A percentile compares a stretch with the other conserved stretches of the same genome.
phyloP scores from a whole-genome alignment of 2,888 invertebrate genomes.

The Linnaemya tessellans region DNA sequence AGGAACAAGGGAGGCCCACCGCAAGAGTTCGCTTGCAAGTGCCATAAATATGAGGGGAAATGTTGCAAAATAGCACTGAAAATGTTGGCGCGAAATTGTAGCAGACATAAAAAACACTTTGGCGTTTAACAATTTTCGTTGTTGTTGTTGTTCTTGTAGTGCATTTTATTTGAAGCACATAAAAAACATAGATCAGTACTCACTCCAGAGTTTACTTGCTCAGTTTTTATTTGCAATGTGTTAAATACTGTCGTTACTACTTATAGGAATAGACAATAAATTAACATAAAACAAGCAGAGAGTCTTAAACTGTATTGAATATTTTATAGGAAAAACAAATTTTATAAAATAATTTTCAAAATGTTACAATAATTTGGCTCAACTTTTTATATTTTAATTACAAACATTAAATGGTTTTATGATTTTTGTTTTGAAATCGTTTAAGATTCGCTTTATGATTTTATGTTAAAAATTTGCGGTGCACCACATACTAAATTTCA shows the following conservation, averaged over 20 bases:
- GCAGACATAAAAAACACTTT: conserved; percentile 66
- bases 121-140: conserved; percentile 45
- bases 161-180: conserved; percentile 12
- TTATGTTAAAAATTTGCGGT: conserved; percentile 56
- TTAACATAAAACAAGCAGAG: conserved; percentile 65
- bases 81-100: conserved; percentile 68
- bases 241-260: conserved; percentile 71
- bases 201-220: conserved; percentile 36
- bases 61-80: conserved; percentile 45
- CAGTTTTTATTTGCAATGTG: conserved; percentile 59
- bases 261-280: conserved; percentile 65
- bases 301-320: conserved; percentile 1
- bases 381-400: background rate
- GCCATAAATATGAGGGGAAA: conserved; percentile 38
- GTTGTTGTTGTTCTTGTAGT: conserved; percentile 5
- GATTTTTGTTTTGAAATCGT: background rate
- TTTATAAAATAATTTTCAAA: no score
- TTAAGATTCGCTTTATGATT: conserved; percentile 42
- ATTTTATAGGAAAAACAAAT: background rate
- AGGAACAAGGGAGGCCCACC: conserved; percentile 17
- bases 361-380: no score
- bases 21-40: conserved; percentile 18
- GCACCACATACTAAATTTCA: conserved; percentile 65
- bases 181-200: conserved; percentile 57
- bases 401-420: background rate